Base-by-base conservation (phyloP, 2,888 invertebrate species). In the Merodon equestris region DNA sequence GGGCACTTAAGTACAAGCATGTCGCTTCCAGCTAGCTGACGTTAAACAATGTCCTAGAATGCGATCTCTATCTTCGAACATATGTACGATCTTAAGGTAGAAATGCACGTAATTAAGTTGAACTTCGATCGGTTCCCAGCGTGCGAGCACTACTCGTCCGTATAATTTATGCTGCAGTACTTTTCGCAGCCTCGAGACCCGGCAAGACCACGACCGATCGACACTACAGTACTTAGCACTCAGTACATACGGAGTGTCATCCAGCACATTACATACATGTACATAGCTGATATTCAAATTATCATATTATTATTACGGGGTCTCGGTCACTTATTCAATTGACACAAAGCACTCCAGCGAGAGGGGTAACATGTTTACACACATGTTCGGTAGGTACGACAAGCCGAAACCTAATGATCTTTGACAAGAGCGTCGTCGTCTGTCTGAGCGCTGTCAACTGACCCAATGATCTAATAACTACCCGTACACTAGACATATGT, bases 301-400 rank as follows among this genome's bases (percentile, higher is more conserved):
- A 48, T 68, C 7, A 7, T 27, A 27, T 40, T 40, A 40, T 40
- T 40, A 3, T 50, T 70, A 70, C 74, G 70, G 79, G 79, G 79
- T 79, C 79, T 79, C 74, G 79, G 79, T 79, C 79, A 79, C 79
- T 79, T 79, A 79, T 79, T 64, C 74, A 79, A 79, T 79, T 79
- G 66, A 70, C 50, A 51, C 42, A 27, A 27, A 27, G 27, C 27
- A 7, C 27, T 27, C 40, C 12, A 40, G 40, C 40, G 63, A 74
- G 64, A 60, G 50, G 54, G 70, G 72, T 63, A 68, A 63, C 50
- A 57, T 67, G 67, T 66, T n/a, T n/a, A n/a, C n/a, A n/a, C n/a
- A n/a, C 57, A 73, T 63, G 47, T n/a, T n/a, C n/a, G n/a, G n/a
- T n/a, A n/a, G n/a, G 50, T 56, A 48, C 48, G 74, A 67, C 72